Conservation (phyloP, 2,888 invertebrate species). For the Acanthacorydalis orientalis region DNA sequence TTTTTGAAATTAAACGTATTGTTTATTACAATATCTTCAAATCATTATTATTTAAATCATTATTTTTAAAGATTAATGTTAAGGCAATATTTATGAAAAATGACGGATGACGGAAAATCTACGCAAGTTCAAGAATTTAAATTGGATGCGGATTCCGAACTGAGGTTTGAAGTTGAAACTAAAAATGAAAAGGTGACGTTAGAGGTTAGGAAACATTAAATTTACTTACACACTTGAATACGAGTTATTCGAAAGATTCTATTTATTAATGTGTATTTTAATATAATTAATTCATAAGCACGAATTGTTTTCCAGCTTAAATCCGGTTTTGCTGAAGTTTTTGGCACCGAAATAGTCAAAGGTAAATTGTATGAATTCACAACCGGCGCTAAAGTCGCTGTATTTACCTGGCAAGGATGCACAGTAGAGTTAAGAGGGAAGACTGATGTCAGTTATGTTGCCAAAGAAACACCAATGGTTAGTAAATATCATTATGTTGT, state of each 20-base stretch:
- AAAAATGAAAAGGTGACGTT: conserved; percentile 68
- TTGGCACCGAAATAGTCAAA: conserved; percentile 89
- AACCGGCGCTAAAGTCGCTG: conserved; percentile 83
- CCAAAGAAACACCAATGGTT: conserved; percentile 93
- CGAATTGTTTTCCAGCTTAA: conserved; percentile 42
- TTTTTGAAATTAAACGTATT: no score
- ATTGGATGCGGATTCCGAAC: conserved; percentile 71
- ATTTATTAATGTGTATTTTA: not conserved
- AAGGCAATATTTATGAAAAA: conserved; percentile 9
- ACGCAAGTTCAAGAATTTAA: conserved; percentile 49
- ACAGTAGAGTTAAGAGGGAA: conserved; percentile 69
- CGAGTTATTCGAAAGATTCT: no score
- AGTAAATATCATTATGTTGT: not conserved
- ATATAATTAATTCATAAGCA: no score
- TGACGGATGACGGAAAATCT: conserved; percentile 21
- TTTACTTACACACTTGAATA: no score
- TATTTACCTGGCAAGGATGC: conserved; percentile 94
- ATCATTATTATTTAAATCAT: no score
- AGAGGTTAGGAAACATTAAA: conserved; percentile 39
- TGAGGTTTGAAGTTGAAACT: conserved; percentile 88
- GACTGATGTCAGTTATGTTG: conserved; percentile 85
- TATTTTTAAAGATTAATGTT: no score
- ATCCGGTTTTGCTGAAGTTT: conserved; percentile 85
- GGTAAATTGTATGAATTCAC: conserved; percentile 82
- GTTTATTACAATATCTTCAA: no score